A percentile compares a stretch with the other conserved stretches of the same genome.
Evolutionary conservation across 2,888 invertebrate genomes (phyloP).

Genomic region (Athripsodes cinereus): DNA sequence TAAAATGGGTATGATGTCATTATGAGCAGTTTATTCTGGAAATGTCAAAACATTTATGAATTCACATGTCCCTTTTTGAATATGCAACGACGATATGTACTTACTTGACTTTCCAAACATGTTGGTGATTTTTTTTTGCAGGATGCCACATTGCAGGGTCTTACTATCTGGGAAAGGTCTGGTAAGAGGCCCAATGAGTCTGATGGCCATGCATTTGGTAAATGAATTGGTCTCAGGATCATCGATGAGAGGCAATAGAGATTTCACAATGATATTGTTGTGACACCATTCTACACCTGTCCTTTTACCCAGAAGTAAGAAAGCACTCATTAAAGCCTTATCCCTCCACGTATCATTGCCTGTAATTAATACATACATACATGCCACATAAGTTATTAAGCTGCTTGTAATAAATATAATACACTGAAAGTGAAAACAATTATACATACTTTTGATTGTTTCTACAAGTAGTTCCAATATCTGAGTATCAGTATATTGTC

Average conservation of each 20-base stretch:
- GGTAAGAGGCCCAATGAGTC: slow-evolving; percentile 39
- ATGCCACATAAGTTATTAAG: too few relatives aligned
- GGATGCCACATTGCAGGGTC: slow-evolving; percentile 42
- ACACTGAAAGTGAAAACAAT: too few relatives aligned
- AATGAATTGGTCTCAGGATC: slow-evolving; percentile 31
- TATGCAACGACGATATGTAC: too few relatives aligned
- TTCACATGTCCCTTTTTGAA: too few relatives aligned
- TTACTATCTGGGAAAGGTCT: slow-evolving; percentile 43
- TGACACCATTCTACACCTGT: slow-evolving; percentile 44
- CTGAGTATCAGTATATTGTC: slow-evolving; percentile 41
- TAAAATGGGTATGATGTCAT: too few relatives aligned
- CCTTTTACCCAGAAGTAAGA: slow-evolving; percentile 41
- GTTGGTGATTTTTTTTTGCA: slow-evolving; percentile 36
- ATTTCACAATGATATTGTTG: slow-evolving; percentile 38
- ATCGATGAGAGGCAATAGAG: slow-evolving; percentile 39
- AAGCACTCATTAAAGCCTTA: slow-evolving; percentile 16
- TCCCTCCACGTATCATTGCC: background rate
- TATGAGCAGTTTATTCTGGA: too few relatives aligned
- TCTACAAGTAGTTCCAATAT: slow-evolving; percentile 35
- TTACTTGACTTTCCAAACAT: slow-evolving; percentile 38
- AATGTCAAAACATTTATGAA: too few relatives aligned
- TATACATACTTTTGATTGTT: slow-evolving; percentile 36
- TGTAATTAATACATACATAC: background rate
- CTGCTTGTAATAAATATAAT: too few relatives aligned
- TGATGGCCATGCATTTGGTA: slow-evolving; percentile 37